Percentiles rank a stretch among this genome's conserved stretches.
These are phyloP conservation scores for Gallinago media DNA, from an alignment of 2,113 vertebrate species.

Conservation along the genomic window DNA sequence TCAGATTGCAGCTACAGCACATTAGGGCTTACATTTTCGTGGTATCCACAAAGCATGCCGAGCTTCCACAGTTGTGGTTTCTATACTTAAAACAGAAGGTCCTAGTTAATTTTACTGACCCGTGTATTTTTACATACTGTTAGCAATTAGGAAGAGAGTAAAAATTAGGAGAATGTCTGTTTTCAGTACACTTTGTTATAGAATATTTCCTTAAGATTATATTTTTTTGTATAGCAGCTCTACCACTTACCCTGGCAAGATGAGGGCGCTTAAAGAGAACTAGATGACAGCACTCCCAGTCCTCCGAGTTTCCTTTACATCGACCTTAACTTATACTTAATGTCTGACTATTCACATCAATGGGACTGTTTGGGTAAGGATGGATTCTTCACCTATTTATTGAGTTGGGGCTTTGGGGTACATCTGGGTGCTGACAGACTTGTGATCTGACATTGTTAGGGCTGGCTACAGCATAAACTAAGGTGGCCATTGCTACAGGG, in stretches of 20 bases:
- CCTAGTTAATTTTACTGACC: slow-evolving; percentile 51
- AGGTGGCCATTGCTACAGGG: neutral
- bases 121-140: slow-evolving; percentile 22
- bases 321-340: neutral
- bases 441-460: neutral
- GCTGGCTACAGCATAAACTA: neutral
- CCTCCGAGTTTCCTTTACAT: neutral
- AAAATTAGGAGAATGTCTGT: slow-evolving; percentile 24
- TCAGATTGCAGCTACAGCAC: slow-evolving; percentile 40
- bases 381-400: neutral
- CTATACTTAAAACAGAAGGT: slow-evolving; percentile 57
- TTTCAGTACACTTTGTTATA: slow-evolving; percentile 2
- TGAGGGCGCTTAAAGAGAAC: neutral
- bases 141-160: slow-evolving; percentile 52
- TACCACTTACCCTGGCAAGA: neutral
- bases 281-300: neutral
- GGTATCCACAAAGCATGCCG: slow-evolving; percentile 39
- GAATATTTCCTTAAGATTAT: slow-evolving; percentile 21
- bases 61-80: slow-evolving; percentile 66
- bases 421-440: neutral
- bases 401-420: neutral
- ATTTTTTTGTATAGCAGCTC: neutral
- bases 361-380: neutral
- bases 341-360: neutral
- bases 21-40: slow-evolving; percentile 33